Evolutionary conservation across 2,113 vertebrate species (phyloP).

Genomic region (Amblyornis subalaris): DNA sequence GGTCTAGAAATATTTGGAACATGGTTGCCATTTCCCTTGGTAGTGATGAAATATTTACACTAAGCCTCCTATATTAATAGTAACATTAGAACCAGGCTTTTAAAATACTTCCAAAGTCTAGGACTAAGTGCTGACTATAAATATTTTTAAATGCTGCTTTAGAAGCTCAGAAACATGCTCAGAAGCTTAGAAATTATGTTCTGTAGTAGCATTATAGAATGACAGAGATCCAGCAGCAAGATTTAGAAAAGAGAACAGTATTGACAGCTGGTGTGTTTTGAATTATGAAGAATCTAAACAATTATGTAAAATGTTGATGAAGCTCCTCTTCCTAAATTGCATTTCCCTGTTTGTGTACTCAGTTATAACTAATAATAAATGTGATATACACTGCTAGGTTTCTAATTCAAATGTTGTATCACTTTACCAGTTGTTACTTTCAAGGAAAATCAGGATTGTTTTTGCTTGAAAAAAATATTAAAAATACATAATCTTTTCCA

Average conservation of each 20-base stretch:
- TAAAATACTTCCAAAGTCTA: not conserved
- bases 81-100: not conserved
- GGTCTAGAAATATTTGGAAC: not conserved
- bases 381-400: not conserved
- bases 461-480: not conserved
- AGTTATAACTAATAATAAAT: not conserved
- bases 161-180: not conserved
- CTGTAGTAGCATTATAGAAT: not conserved
- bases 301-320: not conserved
- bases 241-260: not conserved
- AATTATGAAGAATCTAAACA: not conserved
- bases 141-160: not conserved
- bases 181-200: not conserved
- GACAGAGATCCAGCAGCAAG: not conserved
- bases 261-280: not conserved
- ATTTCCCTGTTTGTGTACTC: not conserved
- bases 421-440: not conserved
- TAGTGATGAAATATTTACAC: constrained; percentile 12
- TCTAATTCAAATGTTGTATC: not conserved
- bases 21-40: not conserved
- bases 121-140: not conserved
- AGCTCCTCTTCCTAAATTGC: not conserved
- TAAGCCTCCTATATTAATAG: not conserved
- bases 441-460: not conserved
- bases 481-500: not conserved